Conservation (phyloP, 1,140 invertebrate genomes). For the Argopecten irradians region DNA sequence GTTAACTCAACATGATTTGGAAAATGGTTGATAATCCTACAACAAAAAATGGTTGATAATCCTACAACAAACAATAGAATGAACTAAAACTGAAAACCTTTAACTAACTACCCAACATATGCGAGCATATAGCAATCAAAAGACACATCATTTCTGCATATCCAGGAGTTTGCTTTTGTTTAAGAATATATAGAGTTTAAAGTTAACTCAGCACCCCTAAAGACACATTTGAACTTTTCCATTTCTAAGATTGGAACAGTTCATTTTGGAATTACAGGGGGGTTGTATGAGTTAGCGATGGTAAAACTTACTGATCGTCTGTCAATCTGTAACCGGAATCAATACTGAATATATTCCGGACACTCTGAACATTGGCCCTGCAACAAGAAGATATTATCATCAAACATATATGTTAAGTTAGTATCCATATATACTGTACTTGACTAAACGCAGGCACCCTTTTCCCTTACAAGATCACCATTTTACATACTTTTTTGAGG, state of each 20-base stretch:
- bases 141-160: too few species aligned
- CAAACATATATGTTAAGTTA: slow-evolving; percentile 35
- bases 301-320: slow-evolving; percentile 89
- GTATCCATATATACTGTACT: background rate
- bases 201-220: background rate
- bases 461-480: too few species aligned
- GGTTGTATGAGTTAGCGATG: background rate
- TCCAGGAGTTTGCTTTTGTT: too few species aligned
- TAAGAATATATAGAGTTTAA: background rate
- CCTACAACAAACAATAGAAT: slow-evolving; percentile 88
- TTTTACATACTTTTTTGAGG: too few species aligned
- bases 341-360: slow-evolving; percentile 92
- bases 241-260: too few species aligned
- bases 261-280: too few species aligned
- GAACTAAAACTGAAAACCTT: too few species aligned
- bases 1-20: slow-evolving; percentile 88
- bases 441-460: too few species aligned
- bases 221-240: too few species aligned
- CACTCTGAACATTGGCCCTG: slow-evolving; percentile 91
- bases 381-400: slow-evolving; percentile 55
- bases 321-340: slow-evolving; percentile 94
- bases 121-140: too few species aligned
- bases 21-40: slow-evolving; percentile 89
- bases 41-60: slow-evolving; percentile 93
- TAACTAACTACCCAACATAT: too few species aligned